A percentile compares a stretch with the other conserved stretches of the same genome.
These are phyloP conservation scores for Corticium candelabrum DNA, from an alignment of 37 sponge, comb jelly and placozoan genomes.

Conservation along the genomic window DNA sequence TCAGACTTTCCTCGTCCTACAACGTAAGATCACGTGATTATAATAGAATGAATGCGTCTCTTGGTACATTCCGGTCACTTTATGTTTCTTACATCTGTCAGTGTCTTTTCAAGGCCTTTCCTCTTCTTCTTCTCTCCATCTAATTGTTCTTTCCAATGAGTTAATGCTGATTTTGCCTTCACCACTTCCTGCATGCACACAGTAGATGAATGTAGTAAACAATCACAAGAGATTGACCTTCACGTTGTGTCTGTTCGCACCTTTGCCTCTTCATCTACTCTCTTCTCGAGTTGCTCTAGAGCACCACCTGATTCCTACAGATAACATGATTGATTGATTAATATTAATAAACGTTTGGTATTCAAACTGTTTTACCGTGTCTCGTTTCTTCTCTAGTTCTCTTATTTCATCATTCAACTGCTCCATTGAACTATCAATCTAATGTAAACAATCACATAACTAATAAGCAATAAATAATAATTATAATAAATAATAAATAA, in stretches of 20 bases:
- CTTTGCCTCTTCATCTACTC: slow-evolving; percentile 37
- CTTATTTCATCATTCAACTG: background rate
- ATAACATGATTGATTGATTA: too few species aligned
- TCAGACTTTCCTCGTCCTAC: background rate
- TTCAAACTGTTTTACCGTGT: too few species aligned
- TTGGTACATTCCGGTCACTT: slow-evolving; percentile 1
- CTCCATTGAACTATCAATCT: slow-evolving; percentile 21
- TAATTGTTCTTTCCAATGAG: slow-evolving; percentile 44
- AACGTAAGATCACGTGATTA: slow-evolving; percentile 9
- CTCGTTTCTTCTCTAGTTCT: slow-evolving; percentile 40
- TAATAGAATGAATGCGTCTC: background rate
- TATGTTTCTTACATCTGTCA: slow-evolving; percentile 36
- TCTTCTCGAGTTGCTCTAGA: slow-evolving; percentile 31
- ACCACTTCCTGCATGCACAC: slow-evolving; percentile 32
- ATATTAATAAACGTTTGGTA: too few species aligned
- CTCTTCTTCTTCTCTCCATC: slow-evolving; percentile 40
- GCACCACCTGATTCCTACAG: slow-evolving; percentile 41
- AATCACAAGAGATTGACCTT: too few species aligned
- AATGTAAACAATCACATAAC: background rate
- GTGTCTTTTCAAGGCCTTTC: slow-evolving; percentile 20
- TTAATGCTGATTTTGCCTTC: slow-evolving; percentile 44
- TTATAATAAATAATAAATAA: too few species aligned
- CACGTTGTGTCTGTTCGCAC: slow-evolving; percentile 14
- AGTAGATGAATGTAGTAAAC: background rate
- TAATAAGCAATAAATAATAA: too few species aligned